Evolutionary conservation across 2,797 vertebrate genomes (phyloP).

Genomic region (Tenualosa thibaudeaui): DNA sequence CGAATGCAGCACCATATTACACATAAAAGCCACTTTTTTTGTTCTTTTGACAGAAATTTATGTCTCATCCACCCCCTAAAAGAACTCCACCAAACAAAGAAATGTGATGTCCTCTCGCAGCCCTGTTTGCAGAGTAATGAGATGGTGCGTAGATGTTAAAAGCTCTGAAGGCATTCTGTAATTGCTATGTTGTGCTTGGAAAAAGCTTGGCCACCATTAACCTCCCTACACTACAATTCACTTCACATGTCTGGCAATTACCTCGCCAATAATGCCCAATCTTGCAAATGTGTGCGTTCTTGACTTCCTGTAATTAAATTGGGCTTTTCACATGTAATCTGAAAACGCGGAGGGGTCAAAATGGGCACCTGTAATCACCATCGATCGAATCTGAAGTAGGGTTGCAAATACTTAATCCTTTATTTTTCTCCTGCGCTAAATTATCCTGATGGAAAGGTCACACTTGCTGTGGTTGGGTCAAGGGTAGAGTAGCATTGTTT

Average conservation of each 20-base stretch:
- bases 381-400: conserved; percentile 64
- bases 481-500: conserved; percentile 54
- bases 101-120: conserved; percentile 35
- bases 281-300: conserved; percentile 62
- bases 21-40: conserved; percentile 25
- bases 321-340: conserved; percentile 72
- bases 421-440: conserved; percentile 56
- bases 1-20: conserved; percentile 1
- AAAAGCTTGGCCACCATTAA: conserved; percentile 81
- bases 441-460: conserved; percentile 55
- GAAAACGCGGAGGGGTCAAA: conserved; percentile 65
- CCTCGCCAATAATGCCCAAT: conserved; percentile 62
- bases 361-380: conserved; percentile 58
- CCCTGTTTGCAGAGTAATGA: conserved; percentile 62
- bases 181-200: conserved; percentile 79
- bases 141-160: conserved; percentile 70
- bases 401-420: conserved; percentile 51
- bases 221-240: conserved; percentile 70
- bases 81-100: conserved; percentile 47
- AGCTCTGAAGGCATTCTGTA: conserved; percentile 76
- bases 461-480: conserved; percentile 53
- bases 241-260: conserved; percentile 71
- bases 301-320: conserved; percentile 73
- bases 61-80: conserved; percentile 40
- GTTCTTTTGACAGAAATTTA: conserved; percentile 47